phyloP scores from a whole-genome alignment of 2,888 invertebrate species.

The Drosophila koepferae region DNA sequence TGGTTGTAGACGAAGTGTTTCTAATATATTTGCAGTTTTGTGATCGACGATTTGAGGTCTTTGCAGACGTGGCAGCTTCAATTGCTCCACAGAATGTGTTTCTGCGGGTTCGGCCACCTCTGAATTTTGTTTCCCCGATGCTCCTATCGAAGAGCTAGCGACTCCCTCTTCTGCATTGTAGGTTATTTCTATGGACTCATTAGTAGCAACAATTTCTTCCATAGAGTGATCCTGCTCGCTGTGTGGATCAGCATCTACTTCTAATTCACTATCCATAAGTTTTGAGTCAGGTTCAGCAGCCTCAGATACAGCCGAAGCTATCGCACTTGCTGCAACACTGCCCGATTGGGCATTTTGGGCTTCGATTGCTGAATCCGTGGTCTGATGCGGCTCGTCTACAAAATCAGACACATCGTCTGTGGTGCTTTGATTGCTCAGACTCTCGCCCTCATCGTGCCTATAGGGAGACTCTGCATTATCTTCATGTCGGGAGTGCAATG shows the following conservation, averaged over 20 bases:
- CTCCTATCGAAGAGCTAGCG: conserved; percentile 48
- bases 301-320: conserved; percentile 8
- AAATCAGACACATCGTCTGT: conserved; percentile 84
- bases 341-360: conserved; percentile 2
- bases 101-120: conserved; percentile 53
- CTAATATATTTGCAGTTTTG: conserved; percentile 38
- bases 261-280: conserved; percentile 39
- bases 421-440: conserved; percentile 83
- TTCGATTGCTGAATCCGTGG: conserved; percentile 15
- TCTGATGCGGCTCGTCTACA: conserved; percentile 74
- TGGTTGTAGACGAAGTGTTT: conserved; percentile 56
- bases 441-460: conserved; percentile 49
- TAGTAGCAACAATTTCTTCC: conserved; percentile 82
- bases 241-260: conserved; percentile 22
- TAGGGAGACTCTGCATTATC: conserved; percentile 19
- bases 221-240: conserved; percentile 83
- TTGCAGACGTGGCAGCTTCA: conserved; percentile 40
- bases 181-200: conserved; percentile 82
- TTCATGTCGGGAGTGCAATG: conserved; percentile 68
- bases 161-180: conserved; percentile 74
- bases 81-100: conserved; percentile 12
- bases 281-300: conserved; percentile 12
- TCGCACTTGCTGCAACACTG: conserved; percentile 14
- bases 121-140: conserved; percentile 46
- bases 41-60: conserved; percentile 55